Evolutionary conservation across 2,797 vertebrate species (phyloP).

Genomic region (Sebastes jordani): DNA sequence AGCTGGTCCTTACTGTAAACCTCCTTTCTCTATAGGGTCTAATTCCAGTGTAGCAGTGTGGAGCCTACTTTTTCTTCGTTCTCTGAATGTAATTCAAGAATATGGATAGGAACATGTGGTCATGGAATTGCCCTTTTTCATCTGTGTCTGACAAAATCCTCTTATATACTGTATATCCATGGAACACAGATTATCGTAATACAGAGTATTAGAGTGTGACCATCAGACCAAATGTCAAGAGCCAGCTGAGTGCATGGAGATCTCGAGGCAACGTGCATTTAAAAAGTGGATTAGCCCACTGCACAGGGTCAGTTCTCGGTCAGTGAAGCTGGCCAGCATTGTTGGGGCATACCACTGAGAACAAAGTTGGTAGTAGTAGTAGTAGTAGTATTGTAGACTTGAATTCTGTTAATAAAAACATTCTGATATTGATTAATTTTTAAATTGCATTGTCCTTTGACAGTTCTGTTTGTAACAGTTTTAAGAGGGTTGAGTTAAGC

Average conservation of each 20-base stretch:
- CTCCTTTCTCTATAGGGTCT: neutral
- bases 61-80: neutral
- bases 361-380: neutral
- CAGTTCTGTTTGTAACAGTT: neutral
- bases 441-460: neutral
- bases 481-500: neutral
- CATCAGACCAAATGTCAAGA: neutral
- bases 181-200: slow-evolving; percentile 1
- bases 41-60: neutral
- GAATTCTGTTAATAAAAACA: neutral
- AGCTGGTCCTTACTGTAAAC: neutral
- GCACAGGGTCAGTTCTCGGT: neutral
- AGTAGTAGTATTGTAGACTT: neutral
- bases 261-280: neutral
- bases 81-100: neutral
- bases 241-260: neutral
- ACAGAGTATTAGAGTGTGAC: neutral
- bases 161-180: neutral
- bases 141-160: slow-evolving; percentile 5
- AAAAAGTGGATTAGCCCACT: neutral
- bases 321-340: neutral
- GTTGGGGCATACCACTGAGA: neutral
- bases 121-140: neutral
- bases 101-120: neutral
- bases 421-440: neutral